Evolutionary conservation across 2,797 vertebrate species (phyloP), one percentile per base, ranked within the genome.

Genomic region (Galaxias olidus): DNA sequence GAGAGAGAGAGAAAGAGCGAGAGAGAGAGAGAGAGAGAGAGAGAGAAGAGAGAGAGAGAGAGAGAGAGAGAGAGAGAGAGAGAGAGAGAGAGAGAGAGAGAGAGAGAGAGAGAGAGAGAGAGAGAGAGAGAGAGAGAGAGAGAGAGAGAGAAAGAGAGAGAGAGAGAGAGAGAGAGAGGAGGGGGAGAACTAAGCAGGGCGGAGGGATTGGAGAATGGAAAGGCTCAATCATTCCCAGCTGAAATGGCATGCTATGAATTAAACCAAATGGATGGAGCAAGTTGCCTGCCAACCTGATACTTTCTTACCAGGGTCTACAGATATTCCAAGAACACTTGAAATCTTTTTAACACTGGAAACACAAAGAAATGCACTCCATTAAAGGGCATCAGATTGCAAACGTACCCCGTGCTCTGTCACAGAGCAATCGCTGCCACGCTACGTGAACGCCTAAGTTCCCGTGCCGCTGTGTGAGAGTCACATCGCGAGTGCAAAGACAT

Each of bases 311-410:
- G 95, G 94, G 87, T 97, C 96, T 97, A 98, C 95, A 97, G 96
- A 95, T 94, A 98, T 96, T 91, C 96, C 96, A 95, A 98, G 96
- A 93, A 98, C 90, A 97, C 95, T 98, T 94, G 96, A 96, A 94
- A 98, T 96, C 90, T 98, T 98, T 97, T 95, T 98, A 93, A 98
- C 94, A 94, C 95, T 98, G 95, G 94, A 98, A 98, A 96, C 94
- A 96, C 93, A 96, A 88, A 95, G 94, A 98, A 91, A 94, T 92
- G 90, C 90, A 93, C 90, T 94, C 93, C 68, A 92, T 95, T 96
- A 95, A 84, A 85, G 51, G 41, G 77, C 43, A 71, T 66, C 68
- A 73, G 65, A 64, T 42, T 51, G 75, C 61, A 78, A 62, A 71
- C 74, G 12, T 19, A 76, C 53, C 65, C 20, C 49, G 40, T 11